These are phyloP conservation scores for Frieseomelitta varia DNA, from an alignment of 1,140 invertebrate genomes.

Conservation along the genomic window DNA sequence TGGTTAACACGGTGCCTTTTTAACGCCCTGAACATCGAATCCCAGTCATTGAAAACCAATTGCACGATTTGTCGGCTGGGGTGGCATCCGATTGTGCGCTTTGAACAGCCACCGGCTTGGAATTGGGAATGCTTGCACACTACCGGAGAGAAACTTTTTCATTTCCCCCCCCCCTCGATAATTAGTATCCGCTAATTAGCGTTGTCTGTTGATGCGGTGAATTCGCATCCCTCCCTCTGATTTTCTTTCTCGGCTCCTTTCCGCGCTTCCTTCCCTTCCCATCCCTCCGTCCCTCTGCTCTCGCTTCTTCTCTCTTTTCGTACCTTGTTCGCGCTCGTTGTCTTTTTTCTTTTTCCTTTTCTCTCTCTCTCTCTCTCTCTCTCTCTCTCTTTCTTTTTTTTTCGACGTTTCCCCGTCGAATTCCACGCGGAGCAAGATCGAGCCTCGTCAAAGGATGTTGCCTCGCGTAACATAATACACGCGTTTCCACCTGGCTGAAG, in stretches of 20 bases:
- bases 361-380: background rate
- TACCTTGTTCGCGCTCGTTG: background rate
- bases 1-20: slow-evolving; percentile 44
- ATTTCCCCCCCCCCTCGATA: slow-evolving; percentile 19
- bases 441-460: slow-evolving; percentile 58
- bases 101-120: background rate
- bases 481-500: slow-evolving; percentile 67
- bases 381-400: background rate
- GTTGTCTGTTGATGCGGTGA: slow-evolving; percentile 34
- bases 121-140: slow-evolving; percentile 32
- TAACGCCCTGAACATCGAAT: slow-evolving; percentile 38
- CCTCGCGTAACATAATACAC: slow-evolving; percentile 64
- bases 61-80: slow-evolving; percentile 28
- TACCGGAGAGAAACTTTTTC: slow-evolving; percentile 6
- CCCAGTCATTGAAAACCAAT: slow-evolving; percentile 48
- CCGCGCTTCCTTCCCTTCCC: no score
- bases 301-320: background rate
- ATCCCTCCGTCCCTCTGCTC: no score
- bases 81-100: slow-evolving; percentile 30
- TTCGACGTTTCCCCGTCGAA: slow-evolving; percentile 19
- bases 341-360: background rate
- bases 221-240: background rate
- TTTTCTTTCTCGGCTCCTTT: no score
- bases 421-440: slow-evolving; percentile 39
- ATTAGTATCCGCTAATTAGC: slow-evolving; percentile 53